Evolutionary conservation across 2,888 invertebrate genomes (phyloP).

Genomic region (Scaeva pyrastri): DNA sequence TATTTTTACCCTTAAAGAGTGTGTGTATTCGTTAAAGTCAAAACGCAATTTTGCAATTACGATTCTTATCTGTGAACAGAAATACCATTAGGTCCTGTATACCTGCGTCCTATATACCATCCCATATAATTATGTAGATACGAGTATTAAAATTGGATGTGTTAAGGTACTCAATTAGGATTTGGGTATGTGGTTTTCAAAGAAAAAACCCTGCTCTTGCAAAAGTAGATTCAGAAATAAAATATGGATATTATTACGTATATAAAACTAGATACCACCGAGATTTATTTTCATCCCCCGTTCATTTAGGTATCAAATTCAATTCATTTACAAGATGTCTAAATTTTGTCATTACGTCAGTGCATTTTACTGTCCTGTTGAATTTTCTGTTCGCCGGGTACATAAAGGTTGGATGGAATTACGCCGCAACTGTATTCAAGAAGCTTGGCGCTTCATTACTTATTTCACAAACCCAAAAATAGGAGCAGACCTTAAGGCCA

Average conservation of each 20-base stretch:
- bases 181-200: not conserved
- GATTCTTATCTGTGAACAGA: not conserved
- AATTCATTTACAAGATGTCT: constrained; percentile 20
- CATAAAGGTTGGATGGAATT: constrained; percentile 84
- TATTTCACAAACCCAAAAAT: constrained; percentile 59
- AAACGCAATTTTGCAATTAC: constrained; percentile 56
- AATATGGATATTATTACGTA: not conserved
- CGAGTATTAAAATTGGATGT: not conserved
- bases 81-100: constrained; percentile 8
- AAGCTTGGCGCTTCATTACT: constrained; percentile 68
- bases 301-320: not conserved
- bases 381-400: constrained; percentile 80
- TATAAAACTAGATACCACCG: too few relatives aligned
- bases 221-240: not conserved
- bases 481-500: constrained; percentile 20
- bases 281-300: not conserved
- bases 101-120: not conserved
- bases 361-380: constrained; percentile 77
- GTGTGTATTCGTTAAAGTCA: constrained; percentile 77
- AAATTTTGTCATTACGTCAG: constrained; percentile 82
- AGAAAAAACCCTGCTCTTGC: not conserved
- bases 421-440: constrained; percentile 84
- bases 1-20: constrained; percentile 78
- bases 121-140: too few relatives aligned
- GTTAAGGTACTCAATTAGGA: not conserved